Evolutionary conservation across 2,888 invertebrate species (phyloP), one percentile per base, ranked within the genome.

Genomic region (Sericinus montela): DNA sequence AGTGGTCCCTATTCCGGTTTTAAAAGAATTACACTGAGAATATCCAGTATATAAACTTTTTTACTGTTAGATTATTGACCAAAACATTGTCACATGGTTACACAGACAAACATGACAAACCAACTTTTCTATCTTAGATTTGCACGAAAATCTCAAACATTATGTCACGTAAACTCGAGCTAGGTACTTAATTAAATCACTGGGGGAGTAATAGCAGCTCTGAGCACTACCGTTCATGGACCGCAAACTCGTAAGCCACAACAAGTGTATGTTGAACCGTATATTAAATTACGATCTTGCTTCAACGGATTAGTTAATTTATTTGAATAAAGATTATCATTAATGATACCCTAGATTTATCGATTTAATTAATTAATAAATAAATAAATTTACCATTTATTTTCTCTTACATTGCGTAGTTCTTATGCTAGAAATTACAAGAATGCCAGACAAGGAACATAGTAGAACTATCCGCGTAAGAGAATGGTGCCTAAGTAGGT

Each of bases 181-280:
- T 51, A 50, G 50, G 53, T 58, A 63, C 62, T 64, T 63, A 69
- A 72, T 72, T 74, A 68, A 67, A 69, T 65, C 57, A 57, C 56
- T 51, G 60, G 53, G 55, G 55, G 60, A 56, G 63, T 66, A 64
- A 70, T 66, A 63, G 60, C 58, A 59, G 57, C 55, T 59, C 55
- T 62, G 58, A 50, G 43, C 54, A 45, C 55, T 53, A 47, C 56
- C 53, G 54, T 51, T 60, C 61, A 62, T 61, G 62, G 58, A 58
- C 62, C 60, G 53, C 64, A 54, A 48, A 49, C 53, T 53, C 42
- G 43, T 50, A 39, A 35, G 48, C 47, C 51, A 49, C 54, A 52
- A 47, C 40, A 50, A 51, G 53, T 54, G 42, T 39, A 48, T 29
- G 43, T 36, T 42, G 29, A 14, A 23, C 32, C 42, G 42, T 48